Base-by-base conservation (phyloP, 2,113 vertebrate genomes). In the Chauna torquata region DNA sequence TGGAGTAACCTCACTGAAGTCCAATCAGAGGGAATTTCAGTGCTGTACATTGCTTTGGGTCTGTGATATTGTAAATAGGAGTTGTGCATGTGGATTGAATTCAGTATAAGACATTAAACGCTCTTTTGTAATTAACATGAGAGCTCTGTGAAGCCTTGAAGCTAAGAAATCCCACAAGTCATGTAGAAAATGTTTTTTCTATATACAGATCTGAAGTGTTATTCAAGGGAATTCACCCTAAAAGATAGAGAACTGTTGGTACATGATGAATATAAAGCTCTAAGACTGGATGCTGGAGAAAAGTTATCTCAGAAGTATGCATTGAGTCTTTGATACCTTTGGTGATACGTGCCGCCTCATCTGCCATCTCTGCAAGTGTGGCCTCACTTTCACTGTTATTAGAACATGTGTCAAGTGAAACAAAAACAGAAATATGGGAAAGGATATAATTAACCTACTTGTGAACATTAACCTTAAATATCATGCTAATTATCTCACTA, bases 401-500 rank as follows among this genome's bases (percentile, higher is more conserved):
- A 42, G 71, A 97, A 92, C 75, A 77, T 34, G 66, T 9, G 22
- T 81, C 68, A 87, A 91, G 78, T 0, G 1, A 87, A 92, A 94
- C 66, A 89, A 92, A 94, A 97, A 95, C 97, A 97, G 86, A 88
- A 86, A 94, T 96, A 96, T 97, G 71, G 94, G 55, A 69, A 92
- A 95, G 84, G 82, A 77, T 95, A 74, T 97, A 95, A 96, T 95
- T 94, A 96, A 91, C 77, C 88, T 94, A 94, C 92, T 94, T 96
- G 95, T 94, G 92, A 96, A 93, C 80, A 83, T 86, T 96, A 96
- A 93, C 96, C 95, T 97, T 96, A 94, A 97, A 95, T 91, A 92
- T 92, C 10, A 24, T 92, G 81, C 74, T 96, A 97, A 96, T 96
- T 95, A 94, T 32, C 92, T 83, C 94, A 91, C 91, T 94, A 95